Percentiles rank a stretch among this genome's conserved stretches.
phyloP scores from a whole-genome alignment of 92 coral and sea anemone species.

The Blastomussa wellsi region DNA sequence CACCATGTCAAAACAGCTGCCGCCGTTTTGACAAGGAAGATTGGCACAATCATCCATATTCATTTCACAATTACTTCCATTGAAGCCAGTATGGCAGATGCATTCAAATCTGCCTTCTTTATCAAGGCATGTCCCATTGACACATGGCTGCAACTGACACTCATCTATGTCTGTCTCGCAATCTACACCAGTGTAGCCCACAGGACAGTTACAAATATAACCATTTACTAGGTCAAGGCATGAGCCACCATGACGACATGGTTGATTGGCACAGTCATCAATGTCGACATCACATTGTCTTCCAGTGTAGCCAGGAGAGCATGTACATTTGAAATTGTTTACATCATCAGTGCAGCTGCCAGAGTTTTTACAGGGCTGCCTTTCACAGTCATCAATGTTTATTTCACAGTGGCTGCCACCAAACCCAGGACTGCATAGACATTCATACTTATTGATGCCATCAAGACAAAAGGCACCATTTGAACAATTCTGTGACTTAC shows the following conservation, averaged over 20 bases:
- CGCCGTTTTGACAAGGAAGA: conserved; percentile 73
- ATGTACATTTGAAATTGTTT: conserved; percentile 65
- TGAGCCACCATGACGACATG: conserved; percentile 64
- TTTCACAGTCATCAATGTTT: conserved; percentile 81
- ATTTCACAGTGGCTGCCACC: conserved; percentile 72
- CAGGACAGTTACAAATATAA: conserved; percentile 64
- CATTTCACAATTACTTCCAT: conserved; percentile 60
- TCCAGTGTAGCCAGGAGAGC: conserved; percentile 77
- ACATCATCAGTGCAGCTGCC: conserved; percentile 87
- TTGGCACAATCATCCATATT: conserved; percentile 70
- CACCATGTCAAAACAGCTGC: conserved; percentile 70
- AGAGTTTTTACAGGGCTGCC: conserved; percentile 65
- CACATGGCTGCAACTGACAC: conserved; percentile 66
- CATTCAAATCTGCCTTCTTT: conserved; percentile 69
- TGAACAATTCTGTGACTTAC: conserved; percentile 50
- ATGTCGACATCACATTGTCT: conserved; percentile 72
- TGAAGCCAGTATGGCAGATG: conserved; percentile 67
- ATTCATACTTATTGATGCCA: conserved; percentile 67
- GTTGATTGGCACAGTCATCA: conserved; percentile 68
- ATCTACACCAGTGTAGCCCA: conserved; percentile 61
- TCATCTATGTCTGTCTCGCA: conserved; percentile 71
- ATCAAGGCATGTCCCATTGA: conserved; percentile 73
- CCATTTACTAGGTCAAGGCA: conserved; percentile 72
- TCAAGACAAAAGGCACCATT: conserved; percentile 78
- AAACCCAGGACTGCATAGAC: conserved; percentile 78